Percentiles rank a stretch among this genome's conserved stretches.
These are phyloP conservation scores for Hylia prasina DNA, from an alignment of 2,113 vertebrate genomes.

Conservation along the genomic window DNA sequence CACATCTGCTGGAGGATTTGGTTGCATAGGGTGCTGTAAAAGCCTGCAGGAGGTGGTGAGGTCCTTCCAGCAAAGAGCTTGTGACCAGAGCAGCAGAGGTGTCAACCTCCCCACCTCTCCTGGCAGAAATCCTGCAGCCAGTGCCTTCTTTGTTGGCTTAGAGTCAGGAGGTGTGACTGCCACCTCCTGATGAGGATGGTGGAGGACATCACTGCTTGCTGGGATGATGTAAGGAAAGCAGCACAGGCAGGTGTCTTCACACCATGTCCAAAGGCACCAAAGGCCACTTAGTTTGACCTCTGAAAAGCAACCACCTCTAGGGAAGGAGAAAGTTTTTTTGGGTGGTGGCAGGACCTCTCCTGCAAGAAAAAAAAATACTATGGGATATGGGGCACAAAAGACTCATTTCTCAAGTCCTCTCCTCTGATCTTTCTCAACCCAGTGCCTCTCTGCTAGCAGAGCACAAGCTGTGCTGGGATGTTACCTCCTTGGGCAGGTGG, in stretches of 20 bases:
- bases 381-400: not conserved
- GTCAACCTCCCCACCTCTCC: not conserved
- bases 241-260: not conserved
- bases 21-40: not conserved
- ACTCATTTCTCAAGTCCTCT: not conserved
- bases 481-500: not conserved
- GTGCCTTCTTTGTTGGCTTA: not conserved
- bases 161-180: not conserved
- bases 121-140: rapidly evolving
- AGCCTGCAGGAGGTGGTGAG: not conserved
- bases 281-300: not conserved
- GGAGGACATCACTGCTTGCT: not conserved
- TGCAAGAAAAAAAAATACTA: not conserved
- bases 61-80: not conserved
- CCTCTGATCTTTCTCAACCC: not conserved
- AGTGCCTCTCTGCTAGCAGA: not conserved
- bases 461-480: not conserved
- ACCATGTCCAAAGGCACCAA: not conserved
- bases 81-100: not conserved
- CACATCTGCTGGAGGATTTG: not conserved
- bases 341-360: not conserved
- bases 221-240: not conserved
- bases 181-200: not conserved
- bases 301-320: no score
- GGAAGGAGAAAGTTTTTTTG: not conserved